Conservation (phyloP, 2,888 invertebrate genomes). For the Hanleya hanleyi region DNA sequence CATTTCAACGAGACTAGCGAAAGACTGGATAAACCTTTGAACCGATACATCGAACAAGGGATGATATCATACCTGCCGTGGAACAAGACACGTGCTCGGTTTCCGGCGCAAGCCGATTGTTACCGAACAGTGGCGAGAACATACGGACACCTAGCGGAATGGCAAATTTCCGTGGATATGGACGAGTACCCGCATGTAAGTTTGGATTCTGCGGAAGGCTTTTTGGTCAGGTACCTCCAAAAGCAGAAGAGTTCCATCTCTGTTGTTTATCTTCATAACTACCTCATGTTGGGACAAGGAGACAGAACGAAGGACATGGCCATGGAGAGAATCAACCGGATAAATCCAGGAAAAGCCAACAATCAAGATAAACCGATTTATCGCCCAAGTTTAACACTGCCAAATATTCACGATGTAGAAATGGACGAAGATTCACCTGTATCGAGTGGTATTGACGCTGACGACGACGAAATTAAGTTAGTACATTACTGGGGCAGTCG, state of each 20-base stretch:
- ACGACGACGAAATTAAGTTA: conserved; percentile 35
- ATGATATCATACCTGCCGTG: conserved; percentile 23
- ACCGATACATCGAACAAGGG: conserved; percentile 22
- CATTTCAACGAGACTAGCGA: conserved; percentile 25
- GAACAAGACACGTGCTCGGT: conserved; percentile 22
- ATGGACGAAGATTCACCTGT: conserved; percentile 29
- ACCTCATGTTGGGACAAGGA: conserved; percentile 47
- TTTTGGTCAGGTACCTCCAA: conserved; percentile 35
- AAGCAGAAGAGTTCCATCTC: conserved; percentile 12
- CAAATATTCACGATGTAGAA: conserved; percentile 17
- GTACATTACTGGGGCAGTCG: conserved; percentile 51
- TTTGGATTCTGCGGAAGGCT: conserved; percentile 34
- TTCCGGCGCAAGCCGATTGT: conserved; percentile 45
- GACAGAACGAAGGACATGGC: conserved; percentile 33
- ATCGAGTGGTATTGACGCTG: conserved; percentile 13
- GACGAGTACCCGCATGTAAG: conserved; percentile 49
- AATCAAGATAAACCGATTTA: conserved; percentile 42
- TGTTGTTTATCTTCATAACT: conserved; percentile 40
- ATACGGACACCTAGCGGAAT: conserved; percentile 25
- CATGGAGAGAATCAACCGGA: conserved; percentile 43
- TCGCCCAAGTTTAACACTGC: conserved; percentile 16
- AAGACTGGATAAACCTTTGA: conserved; percentile 12
- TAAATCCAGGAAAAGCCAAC: conserved; percentile 38
- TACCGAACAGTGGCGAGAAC: conserved; percentile 38
- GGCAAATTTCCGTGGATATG: conserved; percentile 49